A percentile compares a stretch with the other conserved stretches of the same genome.
Evolutionary conservation across 2,797 vertebrate species (phyloP).

Genomic region (Clarias platycephalus): DNA sequence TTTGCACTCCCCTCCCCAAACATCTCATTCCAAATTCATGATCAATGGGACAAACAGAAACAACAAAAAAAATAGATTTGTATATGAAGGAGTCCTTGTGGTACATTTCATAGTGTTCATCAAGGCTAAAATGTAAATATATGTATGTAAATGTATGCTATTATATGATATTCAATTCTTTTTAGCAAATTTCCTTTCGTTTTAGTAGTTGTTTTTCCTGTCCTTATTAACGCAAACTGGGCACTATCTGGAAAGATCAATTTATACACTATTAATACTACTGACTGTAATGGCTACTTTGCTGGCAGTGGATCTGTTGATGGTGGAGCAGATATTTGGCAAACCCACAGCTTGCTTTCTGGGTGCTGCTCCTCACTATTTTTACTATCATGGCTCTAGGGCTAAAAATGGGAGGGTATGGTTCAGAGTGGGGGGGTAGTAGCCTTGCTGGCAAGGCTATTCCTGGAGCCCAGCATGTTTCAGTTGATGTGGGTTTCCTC

Average conservation of each 20-base stretch:
- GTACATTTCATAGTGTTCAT: not conserved
- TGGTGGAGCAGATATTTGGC: conserved; percentile 44
- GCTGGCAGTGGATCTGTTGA: conserved; percentile 50
- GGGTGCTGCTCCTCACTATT: conserved; percentile 54
- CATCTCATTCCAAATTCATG: not conserved
- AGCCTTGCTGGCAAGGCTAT: conserved; percentile 70
- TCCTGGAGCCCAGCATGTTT: conserved; percentile 81
- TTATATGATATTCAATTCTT: not conserved
- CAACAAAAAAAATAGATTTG: not conserved
- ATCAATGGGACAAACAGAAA: not conserved
- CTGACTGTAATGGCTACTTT: not conserved
- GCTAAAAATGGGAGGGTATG: conserved; percentile 45
- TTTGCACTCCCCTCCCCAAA: not conserved
- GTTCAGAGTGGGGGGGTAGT: conserved; percentile 61
- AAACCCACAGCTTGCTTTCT: conserved; percentile 50
- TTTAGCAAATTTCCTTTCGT: not conserved
- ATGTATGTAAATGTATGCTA: not conserved
- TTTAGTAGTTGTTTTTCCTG: not conserved
- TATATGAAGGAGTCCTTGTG: not conserved
- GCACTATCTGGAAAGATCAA: conserved; percentile 15
- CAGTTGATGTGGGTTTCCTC: conserved; percentile 99
- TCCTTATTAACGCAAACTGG: not conserved
- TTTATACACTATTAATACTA: conserved; percentile 12
- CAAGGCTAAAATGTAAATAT: not conserved
- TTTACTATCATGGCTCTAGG: conserved; percentile 50